Evolutionary conservation across 1,140 invertebrate species (phyloP), one percentile per base, ranked within the genome.

Genomic region (Solenopsis fugax): DNA sequence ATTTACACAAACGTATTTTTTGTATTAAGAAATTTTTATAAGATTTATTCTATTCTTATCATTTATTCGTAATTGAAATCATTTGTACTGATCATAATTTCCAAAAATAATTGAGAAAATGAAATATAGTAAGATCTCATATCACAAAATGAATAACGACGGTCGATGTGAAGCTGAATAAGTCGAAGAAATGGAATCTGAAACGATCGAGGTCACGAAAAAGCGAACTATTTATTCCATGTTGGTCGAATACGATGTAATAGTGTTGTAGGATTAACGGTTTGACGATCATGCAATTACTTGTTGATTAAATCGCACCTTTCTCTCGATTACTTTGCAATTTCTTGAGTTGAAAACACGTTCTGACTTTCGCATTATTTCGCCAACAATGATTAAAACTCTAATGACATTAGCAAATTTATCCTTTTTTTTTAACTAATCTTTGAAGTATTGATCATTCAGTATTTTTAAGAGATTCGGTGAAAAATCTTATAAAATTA

Each of bases 241-340:
- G 65, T 21, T 72, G 21, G 37, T 85, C 5, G 45, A 85, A 85
- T 77, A 60, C n/a, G 12, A 80, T 86, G 24, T 60, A 86, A 69
- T 58, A 78, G 41, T 41, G 45, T 34, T n/a, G 65, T 34, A 29
- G 50, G 3, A 72, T 82, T 82, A 82, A 72, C 21, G 18, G 37
- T 81, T 71, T 81, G 78, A 71, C 50, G 18, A 37, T 81, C 34
- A 56, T 56, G 21, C 34, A 67, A 56, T 80, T 80, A 80, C 29
- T 16, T 54, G 9, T 56, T 52, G 29, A 80, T 80, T 80, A 67
- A 81, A 71, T 81, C 52, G 21, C 16, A 24, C 37, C 21, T 56
- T 81, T 54, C 52, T 34, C 34, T 81, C 50, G 50, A 45, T 69
- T 81, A 80, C 50, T 45, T 45, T 10, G 13, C 34, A 45, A 9